These are phyloP conservation scores for Brachycybe producta DNA, from an alignment of 2,888 invertebrate genomes.

Conservation along the genomic window DNA sequence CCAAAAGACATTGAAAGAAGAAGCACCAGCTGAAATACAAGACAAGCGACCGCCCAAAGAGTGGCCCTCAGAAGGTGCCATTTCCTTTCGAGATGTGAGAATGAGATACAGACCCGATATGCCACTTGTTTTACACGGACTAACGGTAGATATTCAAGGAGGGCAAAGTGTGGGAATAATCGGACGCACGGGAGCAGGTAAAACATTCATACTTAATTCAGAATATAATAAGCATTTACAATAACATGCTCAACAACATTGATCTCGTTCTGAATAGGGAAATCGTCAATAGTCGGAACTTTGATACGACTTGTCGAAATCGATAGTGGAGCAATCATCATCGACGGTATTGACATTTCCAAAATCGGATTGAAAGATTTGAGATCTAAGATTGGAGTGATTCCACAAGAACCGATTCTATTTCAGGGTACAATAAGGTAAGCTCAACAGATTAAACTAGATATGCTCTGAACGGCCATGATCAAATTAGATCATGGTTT, in stretches of 20 bases:
- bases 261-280: slow-evolving; percentile 32
- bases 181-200: slow-evolving; percentile 43
- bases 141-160: slow-evolving; percentile 36
- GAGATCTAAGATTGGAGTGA: slow-evolving; percentile 28
- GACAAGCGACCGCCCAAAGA: slow-evolving; percentile 28
- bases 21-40: slow-evolving; percentile 27
- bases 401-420: slow-evolving; percentile 31
- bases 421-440: slow-evolving; percentile 31
- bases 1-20: slow-evolving; percentile 30
- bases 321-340: slow-evolving; percentile 39
- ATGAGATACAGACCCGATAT: slow-evolving; percentile 34
- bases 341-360: slow-evolving; percentile 42
- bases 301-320: slow-evolving; percentile 47
- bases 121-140: slow-evolving; percentile 36
- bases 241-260: neutral
- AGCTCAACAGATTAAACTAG: no score
- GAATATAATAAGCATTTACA: neutral
- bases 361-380: slow-evolving; percentile 34
- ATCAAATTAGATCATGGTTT: no score
- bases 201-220: neutral
- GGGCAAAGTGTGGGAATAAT: slow-evolving; percentile 43
- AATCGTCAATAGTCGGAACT: slow-evolving; percentile 44
- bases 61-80: slow-evolving; percentile 36
- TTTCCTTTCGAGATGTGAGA: slow-evolving; percentile 34
- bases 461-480: no score